Base-by-base conservation (phyloP, 1,140 invertebrate genomes). In the Theocolax elegans region DNA sequence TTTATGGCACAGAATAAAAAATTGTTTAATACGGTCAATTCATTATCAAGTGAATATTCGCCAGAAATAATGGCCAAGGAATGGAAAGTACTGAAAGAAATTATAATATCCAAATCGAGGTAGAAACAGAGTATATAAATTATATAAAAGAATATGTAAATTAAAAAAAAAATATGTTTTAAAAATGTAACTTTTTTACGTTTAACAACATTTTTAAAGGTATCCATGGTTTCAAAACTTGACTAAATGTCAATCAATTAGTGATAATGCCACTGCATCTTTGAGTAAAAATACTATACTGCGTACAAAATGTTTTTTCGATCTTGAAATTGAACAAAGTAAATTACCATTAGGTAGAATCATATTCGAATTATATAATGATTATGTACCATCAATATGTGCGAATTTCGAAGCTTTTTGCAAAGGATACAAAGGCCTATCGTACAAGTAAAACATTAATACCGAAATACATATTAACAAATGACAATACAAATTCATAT, bases 391-490 rank as follows among this genome's bases (percentile, higher is more conserved):
- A 2, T 86, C 83, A 74, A 91, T 89, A 0, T 90, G 90, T 65
- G 84, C 87, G 74, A 93, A 92, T 79, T 93, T 93, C 73, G 80
- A 87, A 67, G 81, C 85, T 23, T 76, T 92, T 27, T 91, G 90
- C 76, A 83, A 79, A 38, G 88, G 89, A 12, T 65, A 70, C 9
- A 74, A 83, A 31, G 81, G 80, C 35, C 75, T 83, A 23, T 84
- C 79, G 6, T 85, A 82, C 67, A 82, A 75, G 83, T 83, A 75
- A 38, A 25, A 2, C 10, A 35, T 35, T 35, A 6, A 6, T 35
- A n/a, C n/a, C n/a, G n/a, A n/a, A 35, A 35, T 35, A 35, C 31
- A 35, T 35, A 35, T 35, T 35, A 35, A n/a, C n/a, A n/a, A n/a
- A n/a, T n/a, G n/a, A n/a, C n/a, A n/a, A n/a, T n/a, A n/a, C n/a